Conservation (phyloP, 2,113 vertebrate genomes). For the Anser cygnoides region DNA sequence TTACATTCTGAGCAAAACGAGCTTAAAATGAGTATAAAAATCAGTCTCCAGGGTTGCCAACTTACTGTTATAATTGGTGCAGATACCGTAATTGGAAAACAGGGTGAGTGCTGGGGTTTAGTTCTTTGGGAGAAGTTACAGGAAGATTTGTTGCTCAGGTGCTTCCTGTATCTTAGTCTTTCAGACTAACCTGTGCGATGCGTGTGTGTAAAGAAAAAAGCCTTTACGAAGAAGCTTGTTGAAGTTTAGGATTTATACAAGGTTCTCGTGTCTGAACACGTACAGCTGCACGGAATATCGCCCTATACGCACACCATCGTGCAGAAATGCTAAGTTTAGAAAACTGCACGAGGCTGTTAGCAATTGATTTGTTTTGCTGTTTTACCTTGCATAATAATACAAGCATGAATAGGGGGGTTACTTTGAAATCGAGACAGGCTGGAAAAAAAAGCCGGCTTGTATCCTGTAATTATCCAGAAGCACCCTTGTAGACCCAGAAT, state of each 20-base stretch:
- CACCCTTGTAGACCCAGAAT: constrained; percentile 1
- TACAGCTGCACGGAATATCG: not conserved
- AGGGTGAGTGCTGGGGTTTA: not conserved
- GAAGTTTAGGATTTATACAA: not conserved
- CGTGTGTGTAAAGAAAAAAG: not conserved
- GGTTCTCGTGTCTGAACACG: not conserved
- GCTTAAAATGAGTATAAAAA: constrained; percentile 13
- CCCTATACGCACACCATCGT: not conserved
- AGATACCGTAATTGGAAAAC: not conserved
- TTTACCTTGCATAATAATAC: constrained; percentile 29
- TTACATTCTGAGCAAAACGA: constrained; percentile 26
- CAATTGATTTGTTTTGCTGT: constrained; percentile 44
- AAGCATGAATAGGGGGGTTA: not conserved
- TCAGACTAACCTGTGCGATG: not conserved
- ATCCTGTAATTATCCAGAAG: constrained; percentile 22
- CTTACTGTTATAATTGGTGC: not conserved
- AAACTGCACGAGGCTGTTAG: constrained; percentile 15
- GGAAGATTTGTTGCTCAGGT: not conserved
- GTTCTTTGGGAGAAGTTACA: not conserved
- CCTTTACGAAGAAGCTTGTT: not conserved
- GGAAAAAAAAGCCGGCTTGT: not conserved
- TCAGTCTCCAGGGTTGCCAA: not conserved
- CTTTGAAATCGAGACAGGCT: constrained; percentile 41
- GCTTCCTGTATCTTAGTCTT: not conserved
- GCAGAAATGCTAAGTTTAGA: constrained; percentile 29